Percentiles rank a stretch among this genome's conserved stretches.
Conservation (phyloP, 2,888 invertebrate species). For the Chouioia cunea region DNA sequence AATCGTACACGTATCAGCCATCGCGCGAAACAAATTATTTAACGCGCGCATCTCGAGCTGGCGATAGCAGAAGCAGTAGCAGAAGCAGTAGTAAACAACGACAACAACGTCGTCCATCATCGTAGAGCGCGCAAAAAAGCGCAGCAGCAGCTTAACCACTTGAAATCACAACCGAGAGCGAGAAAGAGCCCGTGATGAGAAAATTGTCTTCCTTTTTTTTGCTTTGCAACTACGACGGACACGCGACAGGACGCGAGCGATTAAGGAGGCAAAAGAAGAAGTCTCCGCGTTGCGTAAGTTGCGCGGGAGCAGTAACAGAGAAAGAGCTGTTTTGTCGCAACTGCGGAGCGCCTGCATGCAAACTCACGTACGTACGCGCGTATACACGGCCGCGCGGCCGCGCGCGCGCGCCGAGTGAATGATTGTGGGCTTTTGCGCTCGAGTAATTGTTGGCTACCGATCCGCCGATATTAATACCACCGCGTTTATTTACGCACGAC, state of each 20-base stretch:
- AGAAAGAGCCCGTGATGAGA: slow-evolving; percentile 17
- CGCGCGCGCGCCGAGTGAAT: background rate
- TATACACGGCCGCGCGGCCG: background rate
- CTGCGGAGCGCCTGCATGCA: background rate
- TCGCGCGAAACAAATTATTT: too few relatives aligned
- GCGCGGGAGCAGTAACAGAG: background rate
- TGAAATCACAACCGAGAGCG: slow-evolving; percentile 8
- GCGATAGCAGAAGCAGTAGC: too few relatives aligned
- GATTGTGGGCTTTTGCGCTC: slow-evolving; percentile 1
- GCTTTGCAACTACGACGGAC: slow-evolving; percentile 14
- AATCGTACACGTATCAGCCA: too few relatives aligned
- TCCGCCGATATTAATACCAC: background rate
- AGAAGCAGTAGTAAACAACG: too few relatives aligned
- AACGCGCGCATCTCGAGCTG: too few relatives aligned
- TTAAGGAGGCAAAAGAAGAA: slow-evolving; percentile 44
- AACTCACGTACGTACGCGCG: background rate
- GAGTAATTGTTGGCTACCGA: slow-evolving; percentile 3
- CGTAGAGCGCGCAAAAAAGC: background rate
- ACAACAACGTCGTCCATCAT: too few relatives aligned
- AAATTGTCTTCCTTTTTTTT: slow-evolving; percentile 17
- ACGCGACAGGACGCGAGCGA: slow-evolving; percentile 49
- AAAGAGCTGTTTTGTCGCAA: background rate
- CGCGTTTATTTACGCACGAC: background rate
- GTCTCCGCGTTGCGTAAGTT: slow-evolving; percentile 7
- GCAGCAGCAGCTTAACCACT: slow-evolving; percentile 19